Conservation (phyloP, 1,140 invertebrate genomes). For the Latrodectus geometricus region DNA sequence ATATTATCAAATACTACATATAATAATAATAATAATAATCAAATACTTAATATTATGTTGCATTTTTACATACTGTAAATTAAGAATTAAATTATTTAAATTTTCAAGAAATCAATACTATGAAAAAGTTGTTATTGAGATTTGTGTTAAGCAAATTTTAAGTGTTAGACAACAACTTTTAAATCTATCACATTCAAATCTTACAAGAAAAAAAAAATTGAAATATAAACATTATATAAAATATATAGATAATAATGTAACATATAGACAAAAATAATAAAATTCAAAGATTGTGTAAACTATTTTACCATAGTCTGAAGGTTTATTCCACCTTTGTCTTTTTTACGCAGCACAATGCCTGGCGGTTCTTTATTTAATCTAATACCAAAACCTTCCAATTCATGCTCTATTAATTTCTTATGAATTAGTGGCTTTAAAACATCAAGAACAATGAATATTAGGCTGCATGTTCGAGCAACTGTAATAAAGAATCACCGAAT, state of each 20-base stretch:
- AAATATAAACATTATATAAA: neutral
- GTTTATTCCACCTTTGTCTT: slow-evolving; percentile 98
- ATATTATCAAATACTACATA: too few relatives aligned
- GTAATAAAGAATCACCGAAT: slow-evolving; percentile 16
- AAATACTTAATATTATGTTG: too few relatives aligned
- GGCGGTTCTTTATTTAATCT: slow-evolving; percentile 97
- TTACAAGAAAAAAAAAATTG: neutral
- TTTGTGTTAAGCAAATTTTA: too few relatives aligned
- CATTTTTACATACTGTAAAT: too few relatives aligned
- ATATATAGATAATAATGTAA: neutral
- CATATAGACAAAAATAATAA: neutral
- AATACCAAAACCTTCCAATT: slow-evolving; percentile 98
- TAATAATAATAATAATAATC: too few relatives aligned
- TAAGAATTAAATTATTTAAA: too few relatives aligned
- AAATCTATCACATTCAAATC: too few relatives aligned
- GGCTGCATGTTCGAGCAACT: slow-evolving; percentile 96
- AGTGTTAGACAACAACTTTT: too few relatives aligned
- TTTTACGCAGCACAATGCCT: slow-evolving; percentile 95
- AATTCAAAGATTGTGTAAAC: neutral
- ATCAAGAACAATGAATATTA: slow-evolving; percentile 98
- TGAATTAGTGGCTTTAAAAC: slow-evolving; percentile 97
- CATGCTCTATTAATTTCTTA: slow-evolving; percentile 95
- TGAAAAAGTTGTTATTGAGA: too few relatives aligned
- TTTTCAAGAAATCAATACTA: too few relatives aligned
- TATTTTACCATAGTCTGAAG: slow-evolving; percentile 84